A percentile compares a stretch with the other conserved stretches of the same genome.
Evolutionary conservation across 2,113 vertebrate genomes (phyloP).

Genomic region (Sclerurus mexicanus): DNA sequence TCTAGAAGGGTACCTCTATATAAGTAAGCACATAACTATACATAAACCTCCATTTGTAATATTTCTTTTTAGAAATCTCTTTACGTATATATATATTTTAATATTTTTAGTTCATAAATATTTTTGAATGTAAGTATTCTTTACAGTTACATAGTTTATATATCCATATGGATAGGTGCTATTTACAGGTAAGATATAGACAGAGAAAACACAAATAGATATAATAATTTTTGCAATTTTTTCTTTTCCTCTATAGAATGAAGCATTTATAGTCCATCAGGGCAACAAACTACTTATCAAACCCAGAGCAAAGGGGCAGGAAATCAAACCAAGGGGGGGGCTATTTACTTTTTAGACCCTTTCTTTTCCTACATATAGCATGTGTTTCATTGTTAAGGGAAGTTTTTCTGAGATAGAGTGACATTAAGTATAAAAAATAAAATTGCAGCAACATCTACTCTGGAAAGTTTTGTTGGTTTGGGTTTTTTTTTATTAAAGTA

Average conservation of each 20-base stretch:
- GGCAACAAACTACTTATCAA: background rate
- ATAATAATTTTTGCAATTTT: background rate
- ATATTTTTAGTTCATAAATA: background rate
- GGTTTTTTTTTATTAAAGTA: background rate
- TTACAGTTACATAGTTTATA: background rate
- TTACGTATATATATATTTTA: rapidly evolving
- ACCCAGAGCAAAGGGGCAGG: background rate
- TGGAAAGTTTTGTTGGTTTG: background rate
- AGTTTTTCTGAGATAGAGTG: background rate
- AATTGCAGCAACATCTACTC: background rate
- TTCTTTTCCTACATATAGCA: background rate
- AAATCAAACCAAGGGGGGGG: background rate
- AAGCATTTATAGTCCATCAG: background rate
- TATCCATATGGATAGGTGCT: background rate
- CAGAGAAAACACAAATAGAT: background rate
- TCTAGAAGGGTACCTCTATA: background rate
- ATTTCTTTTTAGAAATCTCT: background rate
- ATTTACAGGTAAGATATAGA: background rate
- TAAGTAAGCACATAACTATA: background rate
- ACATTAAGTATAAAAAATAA: background rate
- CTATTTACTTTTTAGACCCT: background rate
- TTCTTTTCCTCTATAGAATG: background rate
- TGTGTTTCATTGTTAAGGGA: background rate
- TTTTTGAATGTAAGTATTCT: background rate
- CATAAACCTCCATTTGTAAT: background rate